Percentiles rank a stretch among this genome's conserved stretches.
Evolutionary conservation across 92 coral and sea anemone genomes (phyloP).

Genomic region (Actinernus sp.): DNA sequence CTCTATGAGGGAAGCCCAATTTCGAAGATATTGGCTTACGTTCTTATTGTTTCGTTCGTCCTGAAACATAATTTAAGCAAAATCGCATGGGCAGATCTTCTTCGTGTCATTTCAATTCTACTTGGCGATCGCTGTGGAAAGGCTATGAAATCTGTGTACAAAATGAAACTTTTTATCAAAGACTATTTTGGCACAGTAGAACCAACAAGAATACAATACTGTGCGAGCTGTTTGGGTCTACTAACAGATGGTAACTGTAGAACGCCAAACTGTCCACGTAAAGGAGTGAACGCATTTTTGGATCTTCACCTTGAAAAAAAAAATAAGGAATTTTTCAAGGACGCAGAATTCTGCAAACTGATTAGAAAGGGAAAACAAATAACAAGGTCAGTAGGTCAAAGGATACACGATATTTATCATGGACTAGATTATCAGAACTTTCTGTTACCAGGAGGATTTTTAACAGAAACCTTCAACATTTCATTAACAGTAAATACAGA

Average conservation of each 20-base stretch:
- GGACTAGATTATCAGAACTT: slow-evolving; percentile 61
- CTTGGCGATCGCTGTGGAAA: slow-evolving; percentile 17
- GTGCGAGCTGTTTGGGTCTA: slow-evolving; percentile 35
- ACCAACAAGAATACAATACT: slow-evolving; percentile 33
- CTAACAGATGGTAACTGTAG: slow-evolving; percentile 20
- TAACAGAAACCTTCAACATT: slow-evolving; percentile 24
- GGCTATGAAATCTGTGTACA: slow-evolving; percentile 19
- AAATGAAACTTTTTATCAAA: slow-evolving; percentile 6
- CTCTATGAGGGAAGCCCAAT: slow-evolving; percentile 55
- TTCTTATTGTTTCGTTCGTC: slow-evolving; percentile 30
- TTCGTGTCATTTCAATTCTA: slow-evolving; percentile 29
- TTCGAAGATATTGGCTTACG: slow-evolving; percentile 31
- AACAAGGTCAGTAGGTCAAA: neutral
- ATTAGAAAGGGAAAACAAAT: slow-evolving; percentile 20
- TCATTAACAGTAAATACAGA: slow-evolving; percentile 64
- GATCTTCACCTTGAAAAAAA: slow-evolving; percentile 58
- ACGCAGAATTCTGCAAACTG: slow-evolving; percentile 21
- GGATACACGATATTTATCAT: slow-evolving; percentile 51
- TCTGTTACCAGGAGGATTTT: slow-evolving; percentile 43
- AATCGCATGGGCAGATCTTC: slow-evolving; percentile 57
- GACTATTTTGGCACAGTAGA: slow-evolving; percentile 13
- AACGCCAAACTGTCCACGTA: slow-evolving; percentile 16
- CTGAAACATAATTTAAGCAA: slow-evolving; percentile 32
- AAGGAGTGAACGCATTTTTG: slow-evolving; percentile 30
- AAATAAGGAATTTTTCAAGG: slow-evolving; percentile 44